A percentile compares a stretch with the other conserved stretches of the same genome.
phyloP scores from a whole-genome alignment of 2,113 vertebrate species.

The Nothoprocta perdicaria region DNA sequence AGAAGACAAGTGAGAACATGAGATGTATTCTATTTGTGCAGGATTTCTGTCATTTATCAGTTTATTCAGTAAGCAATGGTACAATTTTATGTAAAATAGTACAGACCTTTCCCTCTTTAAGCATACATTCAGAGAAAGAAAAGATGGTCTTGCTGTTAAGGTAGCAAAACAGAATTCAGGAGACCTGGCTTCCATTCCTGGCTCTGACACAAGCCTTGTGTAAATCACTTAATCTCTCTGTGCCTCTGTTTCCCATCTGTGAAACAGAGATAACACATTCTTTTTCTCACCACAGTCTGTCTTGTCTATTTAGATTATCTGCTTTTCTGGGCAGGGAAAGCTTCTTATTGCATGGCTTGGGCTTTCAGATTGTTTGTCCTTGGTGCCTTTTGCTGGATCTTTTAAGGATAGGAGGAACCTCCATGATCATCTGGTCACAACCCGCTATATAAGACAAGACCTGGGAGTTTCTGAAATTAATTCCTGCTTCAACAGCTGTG shows the following conservation, averaged over 20 bases:
- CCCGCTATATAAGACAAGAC: background rate
- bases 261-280: constrained; percentile 72
- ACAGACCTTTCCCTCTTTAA: background rate
- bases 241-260: constrained; percentile 73
- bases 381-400: constrained; percentile 5
- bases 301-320: constrained; percentile 73
- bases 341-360: constrained; percentile 51
- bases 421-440: constrained; percentile 51
- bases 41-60: background rate
- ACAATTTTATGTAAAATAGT: background rate
- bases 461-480: constrained; percentile 20
- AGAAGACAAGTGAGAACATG: constrained; percentile 21
- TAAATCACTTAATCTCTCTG: constrained; percentile 72
- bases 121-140: constrained; percentile 5
- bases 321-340: constrained; percentile 62
- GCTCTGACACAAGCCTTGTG: constrained; percentile 69
- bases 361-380: constrained; percentile 58
- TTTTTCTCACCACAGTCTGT: constrained; percentile 68
- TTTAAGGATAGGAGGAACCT: constrained; percentile 31
- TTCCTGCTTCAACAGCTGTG: background rate
- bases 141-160: constrained; percentile 49
- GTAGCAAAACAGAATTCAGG: constrained; percentile 55
- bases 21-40: background rate
- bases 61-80: background rate
- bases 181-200: constrained; percentile 66